Percentiles rank a stretch among this genome's conserved stretches.
Conservation (phyloP, 2,888 invertebrate species). For the Noctua comes region DNA sequence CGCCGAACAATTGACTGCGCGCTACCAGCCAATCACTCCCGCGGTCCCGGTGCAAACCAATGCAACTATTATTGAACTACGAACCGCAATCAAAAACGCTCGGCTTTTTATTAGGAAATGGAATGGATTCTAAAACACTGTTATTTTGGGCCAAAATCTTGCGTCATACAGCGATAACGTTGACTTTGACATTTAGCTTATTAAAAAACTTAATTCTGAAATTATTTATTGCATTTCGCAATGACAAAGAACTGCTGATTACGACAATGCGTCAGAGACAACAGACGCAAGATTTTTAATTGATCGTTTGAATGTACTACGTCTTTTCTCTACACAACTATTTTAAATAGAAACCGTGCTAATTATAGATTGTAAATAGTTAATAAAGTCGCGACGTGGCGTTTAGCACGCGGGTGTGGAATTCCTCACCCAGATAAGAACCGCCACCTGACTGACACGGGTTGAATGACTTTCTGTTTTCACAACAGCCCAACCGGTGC, state of each 20-base stretch:
- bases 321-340: conserved; percentile 1
- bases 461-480: conserved; percentile 63
- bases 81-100: not conserved
- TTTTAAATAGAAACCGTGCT: conserved; percentile 38
- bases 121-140: conserved; percentile 1
- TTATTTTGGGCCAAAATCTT: conserved; percentile 10
- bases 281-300: not conserved
- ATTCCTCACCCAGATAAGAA: conserved; percentile 65
- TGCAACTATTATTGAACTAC: conserved; percentile 32
- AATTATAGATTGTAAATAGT: conserved; percentile 53
- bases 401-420: conserved; percentile 70
- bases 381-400: conserved; percentile 32
- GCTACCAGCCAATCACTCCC: conserved; percentile 52
- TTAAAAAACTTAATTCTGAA: conserved; percentile 10
- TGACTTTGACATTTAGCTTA: conserved; percentile 46
- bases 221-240: conserved; percentile 19
- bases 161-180: conserved; percentile 25
- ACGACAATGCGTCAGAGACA: not conserved
- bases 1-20: conserved; percentile 68
- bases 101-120: conserved; percentile 7
- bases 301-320: conserved; percentile 1
- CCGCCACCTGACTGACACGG: conserved; percentile 49
- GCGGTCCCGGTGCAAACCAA: conserved; percentile 38
- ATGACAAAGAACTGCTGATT: conserved; percentile 25
- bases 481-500: conserved; percentile 37